phyloP scores from a whole-genome alignment of 2,797 vertebrate species.

The Periparus ater region DNA sequence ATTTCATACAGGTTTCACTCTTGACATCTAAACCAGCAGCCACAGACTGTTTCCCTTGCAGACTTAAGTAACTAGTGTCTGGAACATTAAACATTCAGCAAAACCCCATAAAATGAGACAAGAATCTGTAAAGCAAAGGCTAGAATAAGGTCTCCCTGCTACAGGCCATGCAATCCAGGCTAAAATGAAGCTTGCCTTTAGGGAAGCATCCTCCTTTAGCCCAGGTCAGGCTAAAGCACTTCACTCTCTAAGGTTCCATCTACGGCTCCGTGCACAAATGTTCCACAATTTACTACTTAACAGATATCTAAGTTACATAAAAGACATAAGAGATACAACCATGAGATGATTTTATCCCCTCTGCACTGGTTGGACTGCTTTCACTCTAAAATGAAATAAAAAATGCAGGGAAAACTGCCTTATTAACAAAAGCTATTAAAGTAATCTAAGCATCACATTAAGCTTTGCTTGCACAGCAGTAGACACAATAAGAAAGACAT shows the following conservation, averaged over 20 bases:
- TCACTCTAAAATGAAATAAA: conserved; percentile 65
- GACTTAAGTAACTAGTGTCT: background rate
- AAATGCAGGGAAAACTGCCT: conserved; percentile 58
- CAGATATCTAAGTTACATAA: conserved; percentile 3
- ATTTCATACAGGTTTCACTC: conserved; percentile 4
- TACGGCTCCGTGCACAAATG: background rate
- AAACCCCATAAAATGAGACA: background rate
- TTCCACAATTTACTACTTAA: background rate
- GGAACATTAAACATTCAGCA: background rate
- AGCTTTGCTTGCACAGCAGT: conserved; percentile 74
- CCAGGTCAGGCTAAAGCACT: background rate
- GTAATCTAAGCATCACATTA: conserved; percentile 75
- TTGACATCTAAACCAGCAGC: background rate
- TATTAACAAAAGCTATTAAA: conserved; percentile 77
- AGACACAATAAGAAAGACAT: conserved; percentile 71
- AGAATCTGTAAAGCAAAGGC: background rate
- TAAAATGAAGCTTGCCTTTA: background rate
- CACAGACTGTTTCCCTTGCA: background rate
- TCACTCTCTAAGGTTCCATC: background rate
- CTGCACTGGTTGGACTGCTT: conserved; percentile 44
- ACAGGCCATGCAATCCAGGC: background rate
- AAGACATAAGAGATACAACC: conserved; percentile 13
- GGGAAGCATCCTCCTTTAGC: background rate
- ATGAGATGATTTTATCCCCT: conserved; percentile 37
- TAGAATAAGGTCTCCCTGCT: background rate